Evolutionary conservation across 1,140 invertebrate species (phyloP).

Genomic region (Calycopis cecrops): DNA sequence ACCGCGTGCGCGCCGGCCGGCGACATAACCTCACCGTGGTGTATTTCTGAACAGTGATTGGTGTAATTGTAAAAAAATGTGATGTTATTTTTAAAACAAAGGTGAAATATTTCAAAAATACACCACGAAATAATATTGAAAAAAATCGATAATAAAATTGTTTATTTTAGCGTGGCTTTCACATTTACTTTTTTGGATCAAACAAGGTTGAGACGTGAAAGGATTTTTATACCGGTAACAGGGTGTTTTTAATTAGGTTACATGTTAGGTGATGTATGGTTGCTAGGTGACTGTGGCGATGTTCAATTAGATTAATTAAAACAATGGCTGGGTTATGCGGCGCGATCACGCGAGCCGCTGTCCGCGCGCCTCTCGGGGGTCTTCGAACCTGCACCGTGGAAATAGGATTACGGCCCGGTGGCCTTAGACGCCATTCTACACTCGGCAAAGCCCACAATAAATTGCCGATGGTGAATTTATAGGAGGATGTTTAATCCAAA

Average conservation of each 20-base stretch:
- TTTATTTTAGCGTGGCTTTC: too few species aligned
- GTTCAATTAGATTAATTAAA: conserved; percentile 67
- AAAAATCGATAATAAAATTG: too few species aligned
- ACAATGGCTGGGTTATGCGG: conserved; percentile 37
- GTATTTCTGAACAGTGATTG: conserved; percentile 49
- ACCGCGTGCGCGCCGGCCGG: conserved; percentile 46
- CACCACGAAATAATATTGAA: conserved; percentile 26
- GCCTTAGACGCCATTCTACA: conserved; percentile 54
- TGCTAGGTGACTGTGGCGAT: conserved; percentile 26
- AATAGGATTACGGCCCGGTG: conserved; percentile 62
- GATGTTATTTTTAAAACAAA: conserved; percentile 14
- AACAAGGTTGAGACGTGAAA: too few species aligned
- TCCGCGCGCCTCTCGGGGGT: conserved; percentile 37
- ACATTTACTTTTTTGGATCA: too few species aligned
- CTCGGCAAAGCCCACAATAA: conserved; percentile 42
- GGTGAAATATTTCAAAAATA: conserved; percentile 33
- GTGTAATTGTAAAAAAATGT: conserved; percentile 15
- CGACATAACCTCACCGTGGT: conserved; percentile 49
- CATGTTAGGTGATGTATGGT: too few species aligned
- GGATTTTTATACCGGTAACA: too few species aligned
- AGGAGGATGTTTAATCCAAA: conserved; percentile 7
- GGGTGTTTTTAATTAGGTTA: too few species aligned
- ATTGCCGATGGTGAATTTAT: conserved; percentile 27
- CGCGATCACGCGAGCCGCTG: conserved; percentile 40
- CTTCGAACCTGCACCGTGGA: conserved; percentile 64